Evolutionary conservation across 2,888 invertebrate genomes (phyloP).

Genomic region (Branchellion lobata): DNA sequence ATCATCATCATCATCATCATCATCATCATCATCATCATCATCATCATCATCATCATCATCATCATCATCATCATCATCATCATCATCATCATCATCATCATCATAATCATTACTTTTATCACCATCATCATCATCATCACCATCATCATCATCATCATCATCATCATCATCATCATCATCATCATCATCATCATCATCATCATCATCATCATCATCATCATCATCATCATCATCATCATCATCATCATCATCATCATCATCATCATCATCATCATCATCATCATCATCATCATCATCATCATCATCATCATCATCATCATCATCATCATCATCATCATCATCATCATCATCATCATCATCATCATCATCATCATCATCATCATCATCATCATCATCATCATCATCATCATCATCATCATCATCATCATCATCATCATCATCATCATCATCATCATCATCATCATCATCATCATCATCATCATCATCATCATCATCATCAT

Average conservation of each 20-base stretch:
- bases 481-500: slow-evolving; percentile 55
- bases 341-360: slow-evolving; percentile 24
- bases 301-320: slow-evolving; percentile 55
- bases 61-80: slow-evolving; percentile 9
- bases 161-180: slow-evolving; percentile 22
- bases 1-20: background rate
- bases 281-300: slow-evolving; percentile 5
- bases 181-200: background rate
- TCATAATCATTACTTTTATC: slow-evolving; percentile 2
- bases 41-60: slow-evolving; percentile 55
- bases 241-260: slow-evolving; percentile 55
- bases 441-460: slow-evolving; percentile 55
- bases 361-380: slow-evolving; percentile 55
- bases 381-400: slow-evolving; percentile 55
- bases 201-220: slow-evolving; percentile 10
- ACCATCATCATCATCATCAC: slow-evolving; percentile 8
- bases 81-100: slow-evolving; percentile 55
- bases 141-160: slow-evolving; percentile 12
- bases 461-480: slow-evolving; percentile 55
- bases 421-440: slow-evolving; percentile 13
- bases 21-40: slow-evolving; percentile 55
- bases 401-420: slow-evolving; percentile 55
- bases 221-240: slow-evolving; percentile 55
- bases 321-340: slow-evolving; percentile 55
- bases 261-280: slow-evolving; percentile 55